A percentile compares a stretch with the other conserved stretches of the same genome.
phyloP scores from a whole-genome alignment of 2,113 vertebrate genomes.

The Argyrosomus japonicus region DNA sequence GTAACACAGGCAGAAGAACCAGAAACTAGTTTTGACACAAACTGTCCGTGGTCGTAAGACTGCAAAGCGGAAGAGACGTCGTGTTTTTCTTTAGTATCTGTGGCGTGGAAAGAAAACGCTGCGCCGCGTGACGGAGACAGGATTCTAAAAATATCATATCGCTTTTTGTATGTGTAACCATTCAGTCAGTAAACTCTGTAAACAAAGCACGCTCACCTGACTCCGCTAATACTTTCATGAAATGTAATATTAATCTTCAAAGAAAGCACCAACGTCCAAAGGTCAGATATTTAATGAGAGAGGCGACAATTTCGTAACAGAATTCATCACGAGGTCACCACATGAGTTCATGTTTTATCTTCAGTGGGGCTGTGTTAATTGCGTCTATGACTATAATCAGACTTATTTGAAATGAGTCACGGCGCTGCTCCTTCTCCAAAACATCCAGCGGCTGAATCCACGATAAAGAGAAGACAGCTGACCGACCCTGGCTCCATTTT shows the following conservation, averaged over 20 bases:
- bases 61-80: no score
- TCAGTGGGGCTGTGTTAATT: neutral
- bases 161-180: no score
- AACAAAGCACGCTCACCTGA: no score
- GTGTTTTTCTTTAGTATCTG: no score
- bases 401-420: neutral
- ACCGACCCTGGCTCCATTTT: neutral
- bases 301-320: neutral
- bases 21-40: conserved; percentile 3
- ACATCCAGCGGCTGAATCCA: neutral
- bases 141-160: no score
- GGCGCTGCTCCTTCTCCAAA: neutral
- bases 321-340: neutral
- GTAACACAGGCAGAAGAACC: neutral
- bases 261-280: neutral
- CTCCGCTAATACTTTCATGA: no score
- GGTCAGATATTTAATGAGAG: neutral
- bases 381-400: neutral
- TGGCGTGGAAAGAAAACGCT: no score
- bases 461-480: no score
- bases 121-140: no score
- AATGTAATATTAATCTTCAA: no score
- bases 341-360: neutral
- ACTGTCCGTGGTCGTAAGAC: neutral
- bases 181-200: no score